Evolutionary conservation across 2,888 invertebrate species (phyloP).

Genomic region (Liodrosophila aerea): DNA sequence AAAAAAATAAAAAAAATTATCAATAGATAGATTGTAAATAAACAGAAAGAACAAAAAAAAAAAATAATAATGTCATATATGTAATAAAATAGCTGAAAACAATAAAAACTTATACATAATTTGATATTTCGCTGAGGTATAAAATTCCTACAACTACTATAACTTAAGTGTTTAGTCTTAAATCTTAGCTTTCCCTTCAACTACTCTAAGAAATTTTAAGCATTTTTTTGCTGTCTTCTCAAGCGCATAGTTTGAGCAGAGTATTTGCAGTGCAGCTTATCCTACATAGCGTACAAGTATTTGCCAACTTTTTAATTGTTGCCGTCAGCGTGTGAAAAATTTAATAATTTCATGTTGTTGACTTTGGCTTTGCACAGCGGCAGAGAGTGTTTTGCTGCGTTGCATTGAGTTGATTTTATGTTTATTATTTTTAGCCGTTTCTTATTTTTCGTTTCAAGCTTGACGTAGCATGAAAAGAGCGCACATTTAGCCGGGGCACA

Average conservation of each 20-base stretch:
- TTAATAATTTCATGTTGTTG: slow-evolving; percentile 64
- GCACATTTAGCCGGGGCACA: slow-evolving; percentile 42
- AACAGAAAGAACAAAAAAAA: no score
- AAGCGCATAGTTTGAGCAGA: neutral
- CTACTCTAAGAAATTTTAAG: neutral
- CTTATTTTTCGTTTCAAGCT: slow-evolving; percentile 51
- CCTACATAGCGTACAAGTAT: neutral
- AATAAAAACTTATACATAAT: no score
- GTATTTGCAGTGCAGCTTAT: slow-evolving; percentile 8
- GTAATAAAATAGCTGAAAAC: no score
- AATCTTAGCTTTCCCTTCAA: no score
- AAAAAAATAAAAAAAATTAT: no score
- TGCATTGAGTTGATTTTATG: slow-evolving; percentile 16
- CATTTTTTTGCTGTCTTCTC: neutral
- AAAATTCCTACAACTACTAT: no score
- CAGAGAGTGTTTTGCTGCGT: slow-evolving; percentile 6
- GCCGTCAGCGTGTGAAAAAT: slow-evolving; percentile 63
- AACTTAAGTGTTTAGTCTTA: no score
- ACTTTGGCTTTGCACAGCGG: slow-evolving; percentile 23
- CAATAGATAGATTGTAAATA: no score
- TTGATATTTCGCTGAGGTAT: no score
- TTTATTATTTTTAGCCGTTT: slow-evolving; percentile 1
- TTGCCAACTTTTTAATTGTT: slow-evolving; percentile 30
- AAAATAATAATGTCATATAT: no score
- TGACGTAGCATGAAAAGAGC: slow-evolving; percentile 70